Base-by-base conservation (phyloP, 37 sponge, comb jelly and placozoan genomes). In the Hexactinellida sp. region DNA sequence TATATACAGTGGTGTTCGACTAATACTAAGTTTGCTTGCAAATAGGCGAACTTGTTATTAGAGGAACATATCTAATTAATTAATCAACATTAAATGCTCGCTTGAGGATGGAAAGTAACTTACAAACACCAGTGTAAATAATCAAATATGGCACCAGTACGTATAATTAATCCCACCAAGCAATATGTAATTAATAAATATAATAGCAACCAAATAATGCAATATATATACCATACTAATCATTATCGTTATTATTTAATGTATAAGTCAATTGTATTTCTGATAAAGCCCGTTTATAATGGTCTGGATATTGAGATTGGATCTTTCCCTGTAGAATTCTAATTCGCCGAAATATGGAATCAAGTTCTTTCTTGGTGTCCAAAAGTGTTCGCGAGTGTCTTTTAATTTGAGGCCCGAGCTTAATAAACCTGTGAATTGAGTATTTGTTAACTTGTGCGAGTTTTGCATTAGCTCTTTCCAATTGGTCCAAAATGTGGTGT, bases 321-420 rank as follows among this genome's bases (percentile, higher is more conserved):
- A 63, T n/a, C 13, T 28, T 63, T 21, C 19, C 10, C 24, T 24
- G 47, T 34, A 90, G 83, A 25, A 13, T 38, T 35, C 91, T 83
- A 34, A 94, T 94, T 54, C 94, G 88, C 36, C 92, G 88, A 38
- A 94, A 94, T 13, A 91, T 84, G 0, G 94, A 91, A 63, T 94
- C 92, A 25, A 94, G 87, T 52, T 94, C 90, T 82, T 88, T 90
- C 86, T 94, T 94, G 90, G 91, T 89, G 38, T 36, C 54, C 0
- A 38, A 13, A 13, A 94, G 87, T 24, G 83, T 51, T 19, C 86
- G 76, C 21, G 89, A 90, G 71, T 88, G 37, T 30, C 86, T 63
- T 28, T 63, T 63, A 63, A 63, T 63, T 63, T n/a, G 76, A 32
- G 76, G 76, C 1, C 28, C 76, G 3, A 63, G 25, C 13, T 63